A percentile compares a stretch with the other conserved stretches of the same genome.
Evolutionary conservation across 2,113 vertebrate genomes (phyloP).

Genomic region (Oostethus manadensis): DNA sequence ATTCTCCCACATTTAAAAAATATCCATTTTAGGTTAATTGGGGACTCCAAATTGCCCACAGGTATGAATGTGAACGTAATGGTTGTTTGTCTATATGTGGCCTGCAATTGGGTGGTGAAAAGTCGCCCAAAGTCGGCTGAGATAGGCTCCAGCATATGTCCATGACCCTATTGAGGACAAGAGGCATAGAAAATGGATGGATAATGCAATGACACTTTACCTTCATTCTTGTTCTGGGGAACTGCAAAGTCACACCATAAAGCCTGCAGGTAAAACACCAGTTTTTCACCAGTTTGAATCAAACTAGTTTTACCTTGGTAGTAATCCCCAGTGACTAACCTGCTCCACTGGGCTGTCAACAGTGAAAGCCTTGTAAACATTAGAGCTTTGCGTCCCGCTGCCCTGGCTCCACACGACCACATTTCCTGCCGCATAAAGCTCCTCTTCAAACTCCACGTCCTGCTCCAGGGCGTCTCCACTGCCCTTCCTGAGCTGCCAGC

Average conservation of each 20-base stretch:
- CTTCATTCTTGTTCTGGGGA: slow-evolving; percentile 75
- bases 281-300: not conserved
- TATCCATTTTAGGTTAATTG: too few species aligned
- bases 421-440: slow-evolving; percentile 88
- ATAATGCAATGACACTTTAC: slow-evolving; percentile 59
- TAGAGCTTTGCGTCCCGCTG: slow-evolving; percentile 79
- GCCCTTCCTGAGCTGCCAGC: slow-evolving; percentile 89
- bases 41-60: too few species aligned
- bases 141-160: too few species aligned
- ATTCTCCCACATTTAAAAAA: too few species aligned
- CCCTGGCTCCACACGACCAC: slow-evolving; percentile 96
- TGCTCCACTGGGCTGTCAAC: slow-evolving; percentile 91
- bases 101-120: too few species aligned
- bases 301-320: not conserved
- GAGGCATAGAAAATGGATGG: too few species aligned
- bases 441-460: slow-evolving; percentile 88
- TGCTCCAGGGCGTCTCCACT: slow-evolving; percentile 75
- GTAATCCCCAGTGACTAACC: slow-evolving; percentile 58
- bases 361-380: slow-evolving; percentile 92
- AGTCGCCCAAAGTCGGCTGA: too few species aligned
- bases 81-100: too few species aligned
- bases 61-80: too few species aligned
- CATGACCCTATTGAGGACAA: too few species aligned
- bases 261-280: slow-evolving; percentile 73
- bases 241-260: slow-evolving; percentile 93